phyloP scores from a whole-genome alignment of 2,113 vertebrate genomes.

The Acanthochromis polyacanthus region DNA sequence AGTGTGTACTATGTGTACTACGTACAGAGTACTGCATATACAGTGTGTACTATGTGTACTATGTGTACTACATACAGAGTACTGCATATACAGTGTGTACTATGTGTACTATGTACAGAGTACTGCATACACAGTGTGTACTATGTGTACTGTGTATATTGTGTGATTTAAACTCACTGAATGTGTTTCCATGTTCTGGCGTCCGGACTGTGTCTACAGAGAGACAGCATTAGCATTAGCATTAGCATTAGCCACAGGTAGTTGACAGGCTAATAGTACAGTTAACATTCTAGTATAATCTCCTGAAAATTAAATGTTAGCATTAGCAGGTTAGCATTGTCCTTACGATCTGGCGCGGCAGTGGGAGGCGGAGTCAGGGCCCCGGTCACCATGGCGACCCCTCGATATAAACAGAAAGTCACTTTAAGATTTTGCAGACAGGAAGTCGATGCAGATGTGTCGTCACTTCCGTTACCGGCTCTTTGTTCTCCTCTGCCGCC shows the following conservation, averaged over 20 bases:
- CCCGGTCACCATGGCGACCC: neutral
- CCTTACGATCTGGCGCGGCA: neutral
- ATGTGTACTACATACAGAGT: too few relatives aligned
- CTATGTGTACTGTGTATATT: too few relatives aligned
- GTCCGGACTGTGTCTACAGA: slow-evolving; percentile 27
- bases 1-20: too few relatives aligned
- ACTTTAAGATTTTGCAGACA: neutral
- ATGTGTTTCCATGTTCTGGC: slow-evolving; percentile 43
- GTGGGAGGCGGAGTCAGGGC: neutral
- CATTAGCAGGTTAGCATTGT: neutral
- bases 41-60: too few relatives aligned
- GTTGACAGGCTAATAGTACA: neutral
- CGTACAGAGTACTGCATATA: too few relatives aligned
- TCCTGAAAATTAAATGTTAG: neutral
- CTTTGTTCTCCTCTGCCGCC: neutral
- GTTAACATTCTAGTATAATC: neutral
- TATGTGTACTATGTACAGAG: too few relatives aligned
- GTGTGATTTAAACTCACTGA: slow-evolving; percentile 17
- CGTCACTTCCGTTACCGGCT: slow-evolving; percentile 1
- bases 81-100: too few relatives aligned
- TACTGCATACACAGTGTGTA: too few relatives aligned
- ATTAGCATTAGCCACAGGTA: neutral
- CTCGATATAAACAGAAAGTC: neutral
- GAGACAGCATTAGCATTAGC: neutral
- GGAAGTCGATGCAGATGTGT: neutral